Base-by-base conservation (phyloP, 2,888 invertebrate species). In the Sthenelais limicola region DNA sequence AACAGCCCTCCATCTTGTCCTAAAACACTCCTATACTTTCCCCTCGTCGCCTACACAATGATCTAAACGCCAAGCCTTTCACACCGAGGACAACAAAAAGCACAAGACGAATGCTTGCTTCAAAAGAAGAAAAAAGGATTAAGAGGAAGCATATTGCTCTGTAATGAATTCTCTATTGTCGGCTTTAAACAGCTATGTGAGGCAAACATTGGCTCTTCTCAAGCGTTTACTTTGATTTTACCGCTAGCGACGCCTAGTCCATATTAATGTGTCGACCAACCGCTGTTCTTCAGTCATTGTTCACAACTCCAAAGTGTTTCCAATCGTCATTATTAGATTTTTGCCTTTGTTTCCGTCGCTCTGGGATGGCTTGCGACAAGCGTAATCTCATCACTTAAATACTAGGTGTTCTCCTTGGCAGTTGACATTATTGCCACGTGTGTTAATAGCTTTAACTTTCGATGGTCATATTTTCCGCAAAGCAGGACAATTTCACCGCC, bases 281-380 rank as follows among this genome's bases (percentile, higher is more conserved):
- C 26, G 62, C 62, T 56, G 62, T 38, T n/a, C 38, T 35, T 9
- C 43, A 43, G 35, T 62, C 43, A 43, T 43, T n/a, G 62, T 62
- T 62, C 18, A 62, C 62, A 62, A 62, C 62, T 62, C 62, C 4
- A 38, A 62, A 24, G 26, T 38, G 38, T 62, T 28, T 4, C 12
- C 38, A 38, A 24, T 4, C 24, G 26, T 21, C 21, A 43, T 38
- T 62, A 62, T 62, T 62, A 62, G 62, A 62, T 62, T 38, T 38
- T 9, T 38, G 3, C 62, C 62, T 38, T 38, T 62, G 26, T 62
- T 62, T 62, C 62, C 43, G 24, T 38, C 62, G 28, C 62, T 43
- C 62, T 62, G 38, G 38, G 43, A 62, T 62, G 62, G 38, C 62
- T 38, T 62, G 62, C 62, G 62, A 62, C 62, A 62, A 62, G 21